Conservation (phyloP, 2,888 invertebrate species). For the Molanna angustata region DNA sequence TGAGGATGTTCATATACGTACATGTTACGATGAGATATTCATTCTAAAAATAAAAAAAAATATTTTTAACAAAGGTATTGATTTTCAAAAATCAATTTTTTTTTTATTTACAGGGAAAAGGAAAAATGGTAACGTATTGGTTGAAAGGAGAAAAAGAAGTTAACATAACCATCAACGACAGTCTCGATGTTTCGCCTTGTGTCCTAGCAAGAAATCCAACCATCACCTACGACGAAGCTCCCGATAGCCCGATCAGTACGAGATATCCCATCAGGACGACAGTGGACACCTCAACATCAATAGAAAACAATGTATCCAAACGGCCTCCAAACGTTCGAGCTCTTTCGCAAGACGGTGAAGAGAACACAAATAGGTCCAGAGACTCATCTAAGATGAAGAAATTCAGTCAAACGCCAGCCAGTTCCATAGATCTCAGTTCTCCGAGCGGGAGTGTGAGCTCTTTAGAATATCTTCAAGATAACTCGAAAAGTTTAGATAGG, state of each 20-base stretch:
- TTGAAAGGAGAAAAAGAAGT: slow-evolving; percentile 66
- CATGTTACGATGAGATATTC: too few relatives aligned
- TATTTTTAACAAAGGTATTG: too few relatives aligned
- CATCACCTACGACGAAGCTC: slow-evolving; percentile 31
- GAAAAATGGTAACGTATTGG: slow-evolving; percentile 88
- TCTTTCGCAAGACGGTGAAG: slow-evolving; percentile 27
- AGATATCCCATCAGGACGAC: slow-evolving; percentile 13
- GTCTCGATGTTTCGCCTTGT: slow-evolving; percentile 17
- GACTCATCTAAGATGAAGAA: slow-evolving; percentile 21
- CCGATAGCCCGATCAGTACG: slow-evolving; percentile 29
- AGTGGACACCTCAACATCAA: background rate
- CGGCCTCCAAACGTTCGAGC: slow-evolving; percentile 9
- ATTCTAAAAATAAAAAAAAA: too few relatives aligned
- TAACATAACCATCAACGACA: slow-evolving; percentile 10
- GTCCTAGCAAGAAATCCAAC: slow-evolving; percentile 29
- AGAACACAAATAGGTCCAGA: slow-evolving; percentile 9
- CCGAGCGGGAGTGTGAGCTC: slow-evolving; percentile 31
- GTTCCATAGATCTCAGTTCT: slow-evolving; percentile 29
- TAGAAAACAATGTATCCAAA: background rate
- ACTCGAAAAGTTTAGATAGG: too few relatives aligned
- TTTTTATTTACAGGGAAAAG: slow-evolving; percentile 69
- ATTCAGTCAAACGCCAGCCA: slow-evolving; percentile 29
- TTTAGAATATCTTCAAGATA: slow-evolving; percentile 28
- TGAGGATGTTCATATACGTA: too few relatives aligned
- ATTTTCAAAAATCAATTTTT: background rate